Evolutionary conservation across 2,113 vertebrate genomes (phyloP), one percentile per base, ranked within the genome.

Genomic region (Phodopus roborovskii): DNA sequence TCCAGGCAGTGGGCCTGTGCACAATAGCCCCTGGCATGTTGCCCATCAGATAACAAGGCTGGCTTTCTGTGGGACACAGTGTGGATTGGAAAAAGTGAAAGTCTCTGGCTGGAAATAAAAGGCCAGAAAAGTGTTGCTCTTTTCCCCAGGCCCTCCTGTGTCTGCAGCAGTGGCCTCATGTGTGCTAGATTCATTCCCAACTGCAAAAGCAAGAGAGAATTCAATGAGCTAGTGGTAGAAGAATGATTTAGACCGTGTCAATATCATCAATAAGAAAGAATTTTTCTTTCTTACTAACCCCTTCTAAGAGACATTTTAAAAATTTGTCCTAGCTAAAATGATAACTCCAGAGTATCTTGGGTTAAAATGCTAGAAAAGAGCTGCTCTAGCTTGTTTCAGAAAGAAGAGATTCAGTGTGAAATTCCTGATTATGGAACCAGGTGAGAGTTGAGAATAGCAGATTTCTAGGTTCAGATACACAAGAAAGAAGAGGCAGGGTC

Each of bases 1-100:
- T 98, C 96, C 94, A 97, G 87, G 96, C 64, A 92, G 98, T 98
- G 98, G 98, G 98, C 98, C 98, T 98, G 98, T 98, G 98, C 98
- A 99, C 98, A 99, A 98, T 98, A 99, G 98, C 96, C 36, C 92
- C 98, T 99, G 99, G 99, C 98, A 48, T 0, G 16, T 30, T 85
- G 99, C 99, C 99, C 99, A 99, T 98, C 98, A 91, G 97, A 97
- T 98, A 99, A 98, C 94, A 81, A 92, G 96, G 75, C 3, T 96
- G 97, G 97, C 97, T 98, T 9, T 97, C 95, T 93, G 96, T 92
- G 96, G 90, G 30, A 96, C 92, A 0, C 85, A 96, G 45, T 96
- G 86, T 95, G 87, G 98, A 91, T 56, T 97, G 97, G 96, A 98
- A 98, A 98, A 97, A 98, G 98, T 98, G 98, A 98, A 98, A 98